Base-by-base conservation (phyloP, 2,113 vertebrate species). In the Phyllostomus discolor region DNA sequence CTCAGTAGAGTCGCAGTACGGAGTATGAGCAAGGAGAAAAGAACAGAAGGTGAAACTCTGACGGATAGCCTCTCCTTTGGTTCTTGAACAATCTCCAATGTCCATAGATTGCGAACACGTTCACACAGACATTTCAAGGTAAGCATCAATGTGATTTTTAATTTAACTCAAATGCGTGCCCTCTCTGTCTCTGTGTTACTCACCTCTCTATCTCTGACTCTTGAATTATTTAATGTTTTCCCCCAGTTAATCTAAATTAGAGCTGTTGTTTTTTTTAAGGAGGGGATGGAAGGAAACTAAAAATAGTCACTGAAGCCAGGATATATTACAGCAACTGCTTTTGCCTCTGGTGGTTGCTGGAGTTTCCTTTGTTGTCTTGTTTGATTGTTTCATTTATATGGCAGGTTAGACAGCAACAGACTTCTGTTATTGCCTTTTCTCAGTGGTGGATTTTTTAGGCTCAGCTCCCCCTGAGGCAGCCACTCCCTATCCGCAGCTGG, bases 301-400 rank as follows among this genome's bases (percentile, higher is more conserved):
- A 98, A 98, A 98, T 98, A 98, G 98, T 97, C 97, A 82, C 97
- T 38, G 93, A 95, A 98, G 96, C 98, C 97, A 97, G 98, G 98
- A 98, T 98, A 98, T 98, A 98, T 98, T 98, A 98, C 98, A 98
- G 90, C 97, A 98, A 98, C 98, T 96, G 97, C 94, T 98, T 96
- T 98, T 98, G 98, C 98, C 98, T 98, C 98, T 98, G 98, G 98
- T 98, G 97, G 95, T 98, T 97, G 97, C 97, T 95, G 98, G 98
- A 98, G 98, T 98, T 98, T 98, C 97, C 98, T 98, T 98, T 98
- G 98, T 98, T 98, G 98, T 98, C 98, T 98, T 98, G 97, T 98
- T 98, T 98, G 98, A 98, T 99, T 99, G 98, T 99, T 99, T 99
- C 98, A 98, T 99, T 98, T 98, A 98, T 98, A 98, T 97, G 98